phyloP scores from a whole-genome alignment of 2,797 vertebrate genomes.

The Propithecus perrieri region DNA sequence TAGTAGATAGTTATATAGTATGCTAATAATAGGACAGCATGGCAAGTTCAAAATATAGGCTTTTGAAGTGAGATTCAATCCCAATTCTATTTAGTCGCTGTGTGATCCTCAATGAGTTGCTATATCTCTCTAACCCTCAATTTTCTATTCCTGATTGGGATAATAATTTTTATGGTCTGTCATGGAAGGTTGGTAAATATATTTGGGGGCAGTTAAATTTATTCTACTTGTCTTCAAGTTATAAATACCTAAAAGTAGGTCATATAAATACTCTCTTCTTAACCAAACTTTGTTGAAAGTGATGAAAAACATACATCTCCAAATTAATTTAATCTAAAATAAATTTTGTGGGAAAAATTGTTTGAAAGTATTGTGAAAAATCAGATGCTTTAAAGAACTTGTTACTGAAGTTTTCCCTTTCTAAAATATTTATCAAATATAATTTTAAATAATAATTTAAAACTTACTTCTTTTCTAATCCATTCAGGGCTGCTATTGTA shows the following conservation, averaged over 20 bases:
- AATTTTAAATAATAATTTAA: conserved; percentile 49
- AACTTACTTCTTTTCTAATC: conserved; percentile 95
- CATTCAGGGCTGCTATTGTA: conserved; percentile 95
- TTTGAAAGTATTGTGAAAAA: conserved; percentile 14
- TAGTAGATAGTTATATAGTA: neutral
- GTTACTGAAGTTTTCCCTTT: conserved; percentile 21
- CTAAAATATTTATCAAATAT: neutral
- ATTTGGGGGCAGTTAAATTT: neutral
- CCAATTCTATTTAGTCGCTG: neutral
- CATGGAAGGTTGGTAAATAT: neutral
- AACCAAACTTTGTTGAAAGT: conserved; percentile 43
- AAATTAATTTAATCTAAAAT: conserved; percentile 24
- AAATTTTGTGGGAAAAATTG: neutral
- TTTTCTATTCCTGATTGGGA: neutral
- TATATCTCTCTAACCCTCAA: neutral
- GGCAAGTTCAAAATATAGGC: neutral
- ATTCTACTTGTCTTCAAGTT: conserved; percentile 4
- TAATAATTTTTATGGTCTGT: neutral
- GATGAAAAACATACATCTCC: neutral
- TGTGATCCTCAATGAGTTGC: neutral
- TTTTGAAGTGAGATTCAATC: neutral
- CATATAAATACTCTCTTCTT: neutral
- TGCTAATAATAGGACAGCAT: neutral
- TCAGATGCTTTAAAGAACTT: conserved; percentile 6
- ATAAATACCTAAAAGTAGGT: neutral